Evolutionary conservation across 2,797 vertebrate genomes (phyloP).

Genomic region (Erethizon dorsatum): DNA sequence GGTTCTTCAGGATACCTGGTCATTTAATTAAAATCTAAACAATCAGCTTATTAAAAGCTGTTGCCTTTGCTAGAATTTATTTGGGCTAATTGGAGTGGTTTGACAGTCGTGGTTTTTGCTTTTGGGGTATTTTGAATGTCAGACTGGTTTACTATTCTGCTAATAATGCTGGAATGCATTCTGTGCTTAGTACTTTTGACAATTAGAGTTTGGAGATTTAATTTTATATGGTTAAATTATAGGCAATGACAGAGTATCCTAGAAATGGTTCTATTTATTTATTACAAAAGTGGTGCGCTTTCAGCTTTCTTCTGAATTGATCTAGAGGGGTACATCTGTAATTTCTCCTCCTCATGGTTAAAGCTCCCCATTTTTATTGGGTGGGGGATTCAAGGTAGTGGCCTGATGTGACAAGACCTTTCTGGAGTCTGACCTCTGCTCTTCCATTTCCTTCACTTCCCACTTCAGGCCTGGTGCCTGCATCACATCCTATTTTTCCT

Average conservation of each 20-base stretch:
- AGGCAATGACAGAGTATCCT: neutral
- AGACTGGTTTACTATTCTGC: slow-evolving; percentile 63
- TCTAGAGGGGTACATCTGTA: neutral
- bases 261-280: slow-evolving; percentile 2
- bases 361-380: neutral
- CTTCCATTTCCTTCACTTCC: rapidly evolving
- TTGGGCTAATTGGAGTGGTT: slow-evolving; percentile 62
- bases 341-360: neutral
- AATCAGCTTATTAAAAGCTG: slow-evolving; percentile 77
- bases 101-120: neutral
- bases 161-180: neutral
- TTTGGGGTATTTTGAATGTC: neutral
- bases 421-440: neutral
- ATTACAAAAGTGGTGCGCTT: neutral
- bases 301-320: neutral
- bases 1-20: slow-evolving; percentile 33
- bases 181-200: slow-evolving; percentile 56
- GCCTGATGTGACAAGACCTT: neutral
- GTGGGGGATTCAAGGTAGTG: neutral
- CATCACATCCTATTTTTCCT: neutral
- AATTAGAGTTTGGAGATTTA: slow-evolving; percentile 35
- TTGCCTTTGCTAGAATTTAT: slow-evolving; percentile 38
- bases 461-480: rapidly evolving
- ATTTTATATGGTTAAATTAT: neutral
- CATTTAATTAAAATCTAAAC: slow-evolving; percentile 72